These are phyloP conservation scores for Dendrocopos noguchii DNA, from an alignment of 2,113 vertebrate genomes.

Conservation along the genomic window DNA sequence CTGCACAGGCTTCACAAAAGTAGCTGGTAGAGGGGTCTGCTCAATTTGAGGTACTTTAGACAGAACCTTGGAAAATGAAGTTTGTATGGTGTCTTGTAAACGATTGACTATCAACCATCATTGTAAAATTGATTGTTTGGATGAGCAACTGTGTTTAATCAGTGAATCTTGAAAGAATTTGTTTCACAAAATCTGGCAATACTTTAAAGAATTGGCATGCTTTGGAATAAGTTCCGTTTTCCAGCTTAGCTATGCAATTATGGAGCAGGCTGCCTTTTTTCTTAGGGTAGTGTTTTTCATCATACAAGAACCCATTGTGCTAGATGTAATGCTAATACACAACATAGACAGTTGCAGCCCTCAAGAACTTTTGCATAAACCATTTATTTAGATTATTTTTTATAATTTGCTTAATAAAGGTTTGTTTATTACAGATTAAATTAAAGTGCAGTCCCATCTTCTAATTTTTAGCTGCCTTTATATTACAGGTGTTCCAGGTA, in stretches of 20 bases:
- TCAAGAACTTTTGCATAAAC: not conserved
- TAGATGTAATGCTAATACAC: not conserved
- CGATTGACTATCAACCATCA: not conserved
- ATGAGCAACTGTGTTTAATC: slow-evolving; percentile 1
- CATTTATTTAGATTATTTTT: not conserved
- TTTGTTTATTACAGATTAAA: not conserved
- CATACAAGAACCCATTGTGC: not conserved
- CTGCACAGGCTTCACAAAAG: not conserved
- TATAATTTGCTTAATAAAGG: not conserved
- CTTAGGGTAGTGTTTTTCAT: not conserved
- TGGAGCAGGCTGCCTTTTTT: not conserved
- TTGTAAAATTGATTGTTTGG: not conserved
- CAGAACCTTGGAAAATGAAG: not conserved
- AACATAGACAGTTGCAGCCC: not conserved
- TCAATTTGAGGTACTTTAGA: not conserved
- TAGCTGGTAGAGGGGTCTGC: not conserved
- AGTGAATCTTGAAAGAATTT: not conserved
- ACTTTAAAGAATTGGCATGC: not conserved
- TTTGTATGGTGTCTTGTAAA: not conserved
- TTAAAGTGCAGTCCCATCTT: not conserved
- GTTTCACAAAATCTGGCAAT: not conserved
- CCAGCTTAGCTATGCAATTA: slow-evolving; percentile 9
- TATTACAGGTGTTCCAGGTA: slow-evolving; percentile 84
- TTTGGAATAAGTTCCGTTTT: not conserved
- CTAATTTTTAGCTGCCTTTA: not conserved